Conservation (phyloP, 2,113 vertebrate species). For the Anguilla japonica region DNA sequence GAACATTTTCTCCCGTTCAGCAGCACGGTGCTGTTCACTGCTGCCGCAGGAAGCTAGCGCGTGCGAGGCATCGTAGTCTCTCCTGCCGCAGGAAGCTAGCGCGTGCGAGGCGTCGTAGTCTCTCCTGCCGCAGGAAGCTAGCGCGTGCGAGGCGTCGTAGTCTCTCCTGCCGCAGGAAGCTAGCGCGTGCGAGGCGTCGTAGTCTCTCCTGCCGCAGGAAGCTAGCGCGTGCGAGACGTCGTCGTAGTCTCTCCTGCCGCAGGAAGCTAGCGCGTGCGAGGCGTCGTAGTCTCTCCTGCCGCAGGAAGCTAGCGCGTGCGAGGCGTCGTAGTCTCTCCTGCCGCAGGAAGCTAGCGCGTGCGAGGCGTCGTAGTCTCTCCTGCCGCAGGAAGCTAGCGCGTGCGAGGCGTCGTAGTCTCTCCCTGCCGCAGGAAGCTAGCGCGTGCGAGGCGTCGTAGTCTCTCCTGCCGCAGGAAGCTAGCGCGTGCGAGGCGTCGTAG, state of each 20-base stretch:
- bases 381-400: background rate
- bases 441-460: too few relatives aligned
- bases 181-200: background rate
- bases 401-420: too few relatives aligned
- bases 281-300: background rate
- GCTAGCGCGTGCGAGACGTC: background rate
- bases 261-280: background rate
- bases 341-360: background rate
- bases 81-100: background rate
- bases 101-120: too few relatives aligned
- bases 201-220: background rate
- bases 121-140: background rate
- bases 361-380: background rate
- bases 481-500: background rate
- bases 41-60: background rate
- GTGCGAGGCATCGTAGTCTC: background rate
- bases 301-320: background rate
- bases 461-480: background rate
- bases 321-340: background rate
- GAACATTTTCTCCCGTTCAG: too few relatives aligned
- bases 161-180: background rate
- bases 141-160: background rate
- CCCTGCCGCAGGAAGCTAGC: background rate
- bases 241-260: too few relatives aligned
- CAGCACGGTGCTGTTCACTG: background rate